Conservation (phyloP, 2,113 vertebrate genomes). For the Trematocara marginatum region DNA sequence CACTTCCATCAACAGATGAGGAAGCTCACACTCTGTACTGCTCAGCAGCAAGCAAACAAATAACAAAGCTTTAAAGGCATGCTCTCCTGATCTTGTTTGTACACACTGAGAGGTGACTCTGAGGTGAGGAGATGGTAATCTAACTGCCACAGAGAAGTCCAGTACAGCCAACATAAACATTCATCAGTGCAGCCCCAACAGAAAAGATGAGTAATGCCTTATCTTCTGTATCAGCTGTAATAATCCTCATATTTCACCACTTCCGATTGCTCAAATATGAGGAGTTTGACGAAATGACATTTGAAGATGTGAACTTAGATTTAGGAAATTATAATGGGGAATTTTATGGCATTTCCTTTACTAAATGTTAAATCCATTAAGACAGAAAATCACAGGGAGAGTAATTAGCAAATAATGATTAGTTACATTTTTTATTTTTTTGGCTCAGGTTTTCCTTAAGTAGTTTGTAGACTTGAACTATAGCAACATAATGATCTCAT, state of each 20-base stretch:
- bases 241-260: background rate
- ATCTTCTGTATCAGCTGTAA: background rate
- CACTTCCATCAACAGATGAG: slow-evolving; percentile 9
- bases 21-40: background rate
- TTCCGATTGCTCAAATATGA: background rate
- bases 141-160: background rate
- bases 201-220: background rate
- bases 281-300: background rate
- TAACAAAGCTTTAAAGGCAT: background rate
- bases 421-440: background rate
- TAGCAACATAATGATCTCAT: background rate
- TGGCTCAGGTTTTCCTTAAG: background rate
- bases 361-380: background rate
- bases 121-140: background rate
- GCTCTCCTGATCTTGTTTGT: background rate
- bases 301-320: background rate
- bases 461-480: background rate
- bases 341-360: background rate
- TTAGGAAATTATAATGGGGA: background rate
- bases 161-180: background rate
- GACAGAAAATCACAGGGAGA: background rate
- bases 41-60: background rate
- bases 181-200: background rate
- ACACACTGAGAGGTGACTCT: background rate
- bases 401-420: background rate